Evolutionary conservation across 2,113 vertebrate species (phyloP).

Genomic region (Marmota monax): DNA sequence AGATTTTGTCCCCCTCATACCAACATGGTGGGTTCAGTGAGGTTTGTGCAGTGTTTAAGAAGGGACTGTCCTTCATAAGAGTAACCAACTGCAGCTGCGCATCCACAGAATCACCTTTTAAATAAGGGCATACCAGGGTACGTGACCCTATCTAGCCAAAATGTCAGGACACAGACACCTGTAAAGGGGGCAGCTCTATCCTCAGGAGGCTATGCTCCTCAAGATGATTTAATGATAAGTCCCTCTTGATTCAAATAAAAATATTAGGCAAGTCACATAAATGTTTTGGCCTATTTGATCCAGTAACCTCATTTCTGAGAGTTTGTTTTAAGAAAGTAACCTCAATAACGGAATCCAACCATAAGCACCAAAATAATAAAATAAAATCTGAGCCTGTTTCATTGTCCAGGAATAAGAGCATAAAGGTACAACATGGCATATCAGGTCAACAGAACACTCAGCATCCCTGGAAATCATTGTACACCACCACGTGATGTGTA

Average conservation of each 20-base stretch:
- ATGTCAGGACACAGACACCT: not conserved
- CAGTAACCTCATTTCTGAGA: not conserved
- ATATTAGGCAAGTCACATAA: not conserved
- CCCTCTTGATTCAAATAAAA: slow-evolving; percentile 9
- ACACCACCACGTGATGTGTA: not conserved
- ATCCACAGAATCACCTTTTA: not conserved
- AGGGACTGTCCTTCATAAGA: not conserved
- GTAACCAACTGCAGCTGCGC: rapidly evolving
- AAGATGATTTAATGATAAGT: not conserved
- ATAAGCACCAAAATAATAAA: not conserved
- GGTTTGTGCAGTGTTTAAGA: not conserved
- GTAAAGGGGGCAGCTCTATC: not conserved
- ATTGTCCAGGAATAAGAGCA: not conserved
- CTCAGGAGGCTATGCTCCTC: not conserved
- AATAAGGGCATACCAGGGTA: not conserved
- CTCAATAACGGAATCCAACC: not conserved
- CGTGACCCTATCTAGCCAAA: not conserved
- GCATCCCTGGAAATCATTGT: not conserved
- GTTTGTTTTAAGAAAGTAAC: slow-evolving; percentile 36
- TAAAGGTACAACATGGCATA: not conserved
- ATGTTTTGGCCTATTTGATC: not conserved
- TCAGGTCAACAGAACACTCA: not conserved
- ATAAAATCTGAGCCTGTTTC: not conserved
- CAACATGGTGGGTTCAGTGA: not conserved
- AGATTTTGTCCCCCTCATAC: not conserved